Base-by-base conservation (phyloP, 2,113 vertebrate species). In the Xenotilapia leptura region DNA sequence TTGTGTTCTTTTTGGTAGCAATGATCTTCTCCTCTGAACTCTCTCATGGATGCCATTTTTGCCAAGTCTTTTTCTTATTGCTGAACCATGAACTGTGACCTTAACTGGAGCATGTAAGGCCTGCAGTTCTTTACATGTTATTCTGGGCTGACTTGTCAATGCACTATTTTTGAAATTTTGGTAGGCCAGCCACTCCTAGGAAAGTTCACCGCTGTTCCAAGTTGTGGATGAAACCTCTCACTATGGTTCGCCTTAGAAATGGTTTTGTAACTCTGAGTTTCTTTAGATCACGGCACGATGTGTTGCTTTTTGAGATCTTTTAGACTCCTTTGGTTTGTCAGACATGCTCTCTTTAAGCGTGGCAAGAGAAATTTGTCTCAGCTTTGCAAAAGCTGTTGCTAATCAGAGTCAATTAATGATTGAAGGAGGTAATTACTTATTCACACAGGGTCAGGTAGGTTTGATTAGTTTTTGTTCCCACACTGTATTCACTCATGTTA, bases 221-320 rank as follows among this genome's bases (percentile, higher is more conserved):
- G 60, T 65, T 65, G 60, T 12, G 60, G 60, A 65, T 65, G 60
- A 65, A 65, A 65, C 17, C 31, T 12, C 31, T 65, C 60, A n/a
- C 60, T 38, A 13, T 0, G 33, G 33, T 38, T 65, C 0, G 60
- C 60, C 60, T 65, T 65, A 38, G 6, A 65, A 65, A 65, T 13
- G 19, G 1, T 38, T 65, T 38, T 65, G 17, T 36, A 65, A 65
- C 4, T 60, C 14, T 12, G 31, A 65, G 60, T 65, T 65, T 38
- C 60, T 65, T 65, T 65, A 0, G 60, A 0, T 21, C 60, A 38
- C 3, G 4, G 10, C 60, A 21, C 2, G 2, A 21, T 7, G 60
- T 21, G 6, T 4, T 65, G 33, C 33, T 5, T 38, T 65, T 65
- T 65, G 6, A 38, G 33, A 3, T 38, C 60, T 13, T 65, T 65